Evolutionary conservation across 2,113 vertebrate species (phyloP), one percentile per base, ranked within the genome.

Genomic region (Bagarius yarrelli): DNA sequence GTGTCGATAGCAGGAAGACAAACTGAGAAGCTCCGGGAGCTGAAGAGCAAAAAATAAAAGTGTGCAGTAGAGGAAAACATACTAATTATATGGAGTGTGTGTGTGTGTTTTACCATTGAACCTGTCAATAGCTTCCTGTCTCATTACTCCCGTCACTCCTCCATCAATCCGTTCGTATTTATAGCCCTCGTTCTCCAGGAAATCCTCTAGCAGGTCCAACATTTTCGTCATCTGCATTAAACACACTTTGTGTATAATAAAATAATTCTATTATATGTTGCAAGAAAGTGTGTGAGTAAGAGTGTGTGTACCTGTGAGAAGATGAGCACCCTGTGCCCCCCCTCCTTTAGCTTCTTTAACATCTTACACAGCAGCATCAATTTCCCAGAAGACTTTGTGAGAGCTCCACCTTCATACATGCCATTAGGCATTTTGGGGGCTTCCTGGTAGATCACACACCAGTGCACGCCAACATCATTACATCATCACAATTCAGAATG

Each of bases 361-460:
- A 98, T 98, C 89, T 99, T 99, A 89, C 95, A 96, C 14, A 99
- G 93, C 85, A 98, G 91, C 89, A 94, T 78, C 76, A 98, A 87
- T 86, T 99, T 99, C 79, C 98, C 98, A 81, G 97, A 96, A 25
- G 96, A 91, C 90, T 96, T 94, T 86, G 96, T 98, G 60, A 99
- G 94, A 64, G 96, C 91, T 57, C 92, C 94, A 60, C 97, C 97
- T 85, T 99, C 98, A 72, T 98, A 99, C 97, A 99, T 98, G 85
- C 98, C 98, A 81, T 98, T 99, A 50, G 97, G 96, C 94, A 99
- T 97, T 92, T 98, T 99, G 75, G 97, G 94, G 36, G 97, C 97
- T 92, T 99, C 97, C 97, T 99, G 82, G 21, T 8, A 56, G 8
- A 44, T 27, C 36, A 67, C 50, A 69, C 61, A 12, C 67, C n/a